Conservation (phyloP, 2,797 vertebrate genomes). For the Myotis daubentonii region DNA sequence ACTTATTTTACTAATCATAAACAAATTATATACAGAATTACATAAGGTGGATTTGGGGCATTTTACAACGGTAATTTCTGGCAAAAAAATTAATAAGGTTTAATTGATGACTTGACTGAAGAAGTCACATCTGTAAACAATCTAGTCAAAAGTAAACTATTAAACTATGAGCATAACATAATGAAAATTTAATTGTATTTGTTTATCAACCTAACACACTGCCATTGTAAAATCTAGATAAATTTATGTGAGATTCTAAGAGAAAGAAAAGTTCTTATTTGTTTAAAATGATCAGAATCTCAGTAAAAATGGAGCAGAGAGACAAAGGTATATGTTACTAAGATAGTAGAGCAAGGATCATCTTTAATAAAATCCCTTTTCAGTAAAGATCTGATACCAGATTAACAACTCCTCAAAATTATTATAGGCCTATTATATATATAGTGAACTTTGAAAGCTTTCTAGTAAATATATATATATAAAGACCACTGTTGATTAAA, state of each 20-base stretch:
- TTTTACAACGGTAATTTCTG: neutral
- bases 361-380: neutral
- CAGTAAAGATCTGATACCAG: neutral
- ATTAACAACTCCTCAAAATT: neutral
- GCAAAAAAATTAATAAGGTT: conserved; percentile 11
- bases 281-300: neutral
- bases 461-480: neutral
- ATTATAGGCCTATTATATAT: neutral
- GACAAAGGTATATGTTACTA: neutral
- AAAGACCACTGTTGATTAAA: neutral
- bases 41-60: neutral
- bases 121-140: conserved; percentile 34
- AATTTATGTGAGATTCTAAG: neutral
- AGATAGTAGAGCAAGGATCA: neutral
- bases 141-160: conserved; percentile 36
- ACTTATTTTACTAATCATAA: neutral
- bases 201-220: neutral
- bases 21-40: conserved; percentile 3
- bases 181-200: conserved; percentile 34
- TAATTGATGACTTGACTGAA: neutral
- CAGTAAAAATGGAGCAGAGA: neutral
- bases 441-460: neutral
- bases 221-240: neutral
- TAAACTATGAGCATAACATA: neutral
- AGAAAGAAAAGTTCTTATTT: neutral